Base-by-base conservation (phyloP, 37 sponge, comb jelly and placozoan species). In the Beroe ovata region DNA sequence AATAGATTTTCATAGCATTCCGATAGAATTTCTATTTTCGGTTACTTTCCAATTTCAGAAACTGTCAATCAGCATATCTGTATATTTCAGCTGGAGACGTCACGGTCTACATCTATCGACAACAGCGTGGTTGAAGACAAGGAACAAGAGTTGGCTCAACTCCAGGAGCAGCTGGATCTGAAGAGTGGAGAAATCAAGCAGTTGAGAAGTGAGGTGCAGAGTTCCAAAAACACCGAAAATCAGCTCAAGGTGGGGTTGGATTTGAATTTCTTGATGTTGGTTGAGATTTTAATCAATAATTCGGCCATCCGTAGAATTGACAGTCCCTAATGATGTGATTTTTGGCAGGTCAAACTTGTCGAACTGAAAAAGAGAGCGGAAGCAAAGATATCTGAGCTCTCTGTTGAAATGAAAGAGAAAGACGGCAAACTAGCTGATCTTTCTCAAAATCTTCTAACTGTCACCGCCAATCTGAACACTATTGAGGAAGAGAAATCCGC, bases 301-400 rank as follows among this genome's bases (percentile, higher is more conserved):
- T n/a, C n/a, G n/a, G n/a, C n/a, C n/a, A n/a, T n/a, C n/a, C n/a
- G n/a, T n/a, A n/a, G n/a, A n/a, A n/a, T n/a, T n/a, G n/a, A n/a
- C n/a, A n/a, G n/a, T n/a, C n/a, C n/a, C n/a, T n/a, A n/a, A n/a
- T n/a, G n/a, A n/a, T n/a, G n/a, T n/a, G n/a, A n/a, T 61, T 61
- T 6, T 61, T 20, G 29, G 29, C 69, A 77, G 84, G 26, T 77
- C 1, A 77, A 77, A 25, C 28, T 77, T 18, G 84, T 77, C 6
- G 84, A 77, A 42, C 47, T 77, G 22, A 77, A 77, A 25, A 77
- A 77, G 84, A 77, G 33, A 25, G 84, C 84, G 21, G 84, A 77
- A 4, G 54, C 84, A n/a, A 77, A 42, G 33, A 77, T 77, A 1
- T 42, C 0, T 77, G 84, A 42, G 33, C 41, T 71, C 35, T 36